Percentiles rank a stretch among this genome's conserved stretches.
phyloP scores from a whole-genome alignment of 2,797 vertebrate species.

The Taeniopygia guttata region DNA sequence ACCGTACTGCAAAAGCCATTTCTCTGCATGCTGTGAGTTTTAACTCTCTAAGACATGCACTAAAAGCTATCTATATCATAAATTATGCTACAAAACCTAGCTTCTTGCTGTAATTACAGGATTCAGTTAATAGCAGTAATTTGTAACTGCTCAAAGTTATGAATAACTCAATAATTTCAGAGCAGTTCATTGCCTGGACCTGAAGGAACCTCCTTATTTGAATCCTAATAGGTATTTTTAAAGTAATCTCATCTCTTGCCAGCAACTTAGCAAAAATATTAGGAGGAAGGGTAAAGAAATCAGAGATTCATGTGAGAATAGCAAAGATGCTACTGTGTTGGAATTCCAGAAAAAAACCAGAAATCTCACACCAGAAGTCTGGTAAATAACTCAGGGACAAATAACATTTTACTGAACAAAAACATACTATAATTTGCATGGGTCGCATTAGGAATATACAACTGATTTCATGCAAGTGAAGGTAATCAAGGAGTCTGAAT shows the following conservation, averaged over 20 bases:
- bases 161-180: slow-evolving; percentile 46
- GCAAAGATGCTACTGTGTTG: background rate
- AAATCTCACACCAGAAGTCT: background rate
- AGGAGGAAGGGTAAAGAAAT: background rate
- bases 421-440: background rate
- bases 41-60: background rate
- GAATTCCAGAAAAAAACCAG: background rate
- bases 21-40: background rate
- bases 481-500: background rate
- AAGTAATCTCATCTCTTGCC: background rate
- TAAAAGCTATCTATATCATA: slow-evolving; percentile 2
- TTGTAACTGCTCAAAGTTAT: slow-evolving; percentile 33
- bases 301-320: background rate
- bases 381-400: background rate
- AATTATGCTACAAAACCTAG: background rate
- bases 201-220: background rate
- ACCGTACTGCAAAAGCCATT: background rate
- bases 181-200: background rate
- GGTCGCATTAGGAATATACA: background rate
- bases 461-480: background rate
- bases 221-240: slow-evolving; percentile 14
- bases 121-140: background rate
- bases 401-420: background rate
- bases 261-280: background rate
- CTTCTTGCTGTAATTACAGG: slow-evolving; percentile 32